A percentile compares a stretch with the other conserved stretches of the same genome.
Evolutionary conservation across 35 echinoderm and acorn worm genomes (phyloP).

Genomic region (Ophiothrix spiculata): DNA sequence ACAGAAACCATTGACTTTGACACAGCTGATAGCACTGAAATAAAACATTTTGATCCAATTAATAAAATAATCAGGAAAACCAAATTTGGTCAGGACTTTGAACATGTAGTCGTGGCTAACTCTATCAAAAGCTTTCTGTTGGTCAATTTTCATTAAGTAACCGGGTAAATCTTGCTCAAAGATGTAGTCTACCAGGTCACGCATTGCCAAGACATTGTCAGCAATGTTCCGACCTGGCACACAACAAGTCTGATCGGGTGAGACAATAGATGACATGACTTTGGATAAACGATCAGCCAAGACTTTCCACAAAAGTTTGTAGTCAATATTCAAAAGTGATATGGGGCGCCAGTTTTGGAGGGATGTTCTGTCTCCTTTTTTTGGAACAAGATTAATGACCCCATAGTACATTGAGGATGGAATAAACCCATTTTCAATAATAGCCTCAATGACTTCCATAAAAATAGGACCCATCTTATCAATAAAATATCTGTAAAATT

Average conservation of each 20-base stretch:
- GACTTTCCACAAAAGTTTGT: not conserved
- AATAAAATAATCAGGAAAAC: conserved; percentile 33
- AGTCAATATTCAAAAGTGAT: not conserved
- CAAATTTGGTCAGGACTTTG: conserved; percentile 35
- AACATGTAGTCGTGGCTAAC: conserved; percentile 35
- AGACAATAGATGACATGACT: conserved; percentile 29
- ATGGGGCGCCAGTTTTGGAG: not conserved
- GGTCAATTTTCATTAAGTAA: conserved; percentile 42
- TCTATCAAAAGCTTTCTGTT: conserved; percentile 55
- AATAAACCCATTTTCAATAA: not conserved
- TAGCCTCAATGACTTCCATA: not conserved
- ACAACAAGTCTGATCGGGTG: conserved; percentile 51
- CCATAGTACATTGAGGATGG: not conserved
- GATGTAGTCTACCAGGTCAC: conserved; percentile 40
- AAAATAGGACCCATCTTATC: not conserved
- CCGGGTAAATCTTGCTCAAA: not conserved
- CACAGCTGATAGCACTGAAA: not conserved
- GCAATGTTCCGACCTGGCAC: conserved; percentile 38
- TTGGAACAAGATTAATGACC: not conserved
- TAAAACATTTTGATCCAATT: not conserved
- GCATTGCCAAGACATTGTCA: conserved; percentile 44
- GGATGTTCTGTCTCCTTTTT: not conserved
- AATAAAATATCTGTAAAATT: not conserved
- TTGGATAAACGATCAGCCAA: not conserved
- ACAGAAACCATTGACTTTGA: conserved; percentile 31